Conservation (phyloP, 2,113 vertebrate genomes). For the Megaceryle torquata region DNA sequence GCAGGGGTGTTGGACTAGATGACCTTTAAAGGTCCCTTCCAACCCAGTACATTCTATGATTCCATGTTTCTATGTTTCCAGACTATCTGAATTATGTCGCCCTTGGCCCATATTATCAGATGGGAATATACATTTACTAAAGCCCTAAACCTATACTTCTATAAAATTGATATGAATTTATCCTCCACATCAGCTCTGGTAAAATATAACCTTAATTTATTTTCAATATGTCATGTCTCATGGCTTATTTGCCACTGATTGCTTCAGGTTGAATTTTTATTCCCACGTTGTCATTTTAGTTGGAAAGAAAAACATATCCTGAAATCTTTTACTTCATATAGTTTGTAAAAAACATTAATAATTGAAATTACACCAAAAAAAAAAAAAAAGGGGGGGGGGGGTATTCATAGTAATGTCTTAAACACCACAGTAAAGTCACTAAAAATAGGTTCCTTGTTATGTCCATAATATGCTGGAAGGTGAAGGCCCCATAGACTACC, state of each 20-base stretch:
- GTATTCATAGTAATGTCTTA: too few relatives aligned
- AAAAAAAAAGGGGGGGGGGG: too few relatives aligned
- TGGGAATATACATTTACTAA: accelerated
- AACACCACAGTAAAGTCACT: not conserved
- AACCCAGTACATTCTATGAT: too few relatives aligned
- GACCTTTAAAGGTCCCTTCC: too few relatives aligned
- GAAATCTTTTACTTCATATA: not conserved
- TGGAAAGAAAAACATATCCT: not conserved
- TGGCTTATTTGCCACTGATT: not conserved
- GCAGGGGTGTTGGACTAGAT: too few relatives aligned
- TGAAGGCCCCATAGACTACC: not conserved
- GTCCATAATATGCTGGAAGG: not conserved
- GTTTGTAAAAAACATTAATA: not conserved
- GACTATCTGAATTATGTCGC: not conserved
- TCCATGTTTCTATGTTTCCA: not conserved
- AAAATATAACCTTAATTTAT: not conserved
- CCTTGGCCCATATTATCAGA: not conserved
- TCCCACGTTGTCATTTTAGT: not conserved
- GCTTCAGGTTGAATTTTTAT: not conserved
- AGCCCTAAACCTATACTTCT: not conserved
- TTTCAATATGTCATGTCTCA: not conserved
- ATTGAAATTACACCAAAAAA: not conserved
- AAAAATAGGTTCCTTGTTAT: not conserved
- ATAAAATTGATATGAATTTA: not conserved
- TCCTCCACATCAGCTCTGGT: not conserved